Evolutionary conservation across 2,797 vertebrate genomes (phyloP).

Genomic region (Aldrovandia affinis): DNA sequence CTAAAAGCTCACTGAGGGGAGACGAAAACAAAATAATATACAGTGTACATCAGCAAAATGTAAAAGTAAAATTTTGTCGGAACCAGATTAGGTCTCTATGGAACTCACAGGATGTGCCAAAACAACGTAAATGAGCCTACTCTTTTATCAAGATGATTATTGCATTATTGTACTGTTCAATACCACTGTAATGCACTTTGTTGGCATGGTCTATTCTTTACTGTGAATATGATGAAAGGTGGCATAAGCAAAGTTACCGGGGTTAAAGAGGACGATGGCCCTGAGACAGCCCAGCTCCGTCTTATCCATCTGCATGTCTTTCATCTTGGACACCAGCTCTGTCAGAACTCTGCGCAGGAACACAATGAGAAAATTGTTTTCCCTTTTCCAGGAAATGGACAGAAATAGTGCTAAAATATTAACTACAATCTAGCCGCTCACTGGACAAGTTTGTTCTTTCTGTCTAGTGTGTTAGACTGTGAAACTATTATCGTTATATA

Average conservation of each 20-base stretch:
- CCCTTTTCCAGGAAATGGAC: neutral
- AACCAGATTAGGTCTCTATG: too few species aligned
- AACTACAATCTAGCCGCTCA: neutral
- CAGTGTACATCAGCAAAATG: too few species aligned
- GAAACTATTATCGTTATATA: neutral
- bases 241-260: constrained; percentile 70
- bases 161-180: neutral
- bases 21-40: too few species aligned
- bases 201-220: neutral
- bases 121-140: too few species aligned
- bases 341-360: constrained; percentile 83
- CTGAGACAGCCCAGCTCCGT: constrained; percentile 92
- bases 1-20: too few species aligned
- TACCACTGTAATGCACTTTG: neutral
- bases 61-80: too few species aligned
- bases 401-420: neutral
- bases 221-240: neutral
- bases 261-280: constrained; percentile 95
- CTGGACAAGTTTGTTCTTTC: neutral
- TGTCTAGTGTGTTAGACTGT: neutral
- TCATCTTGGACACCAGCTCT: constrained; percentile 97
- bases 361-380: neutral
- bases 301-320: constrained; percentile 98
- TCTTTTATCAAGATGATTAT: too few species aligned
- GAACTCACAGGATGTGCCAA: too few species aligned